These are phyloP conservation scores for Diabrotica undecimpunctata DNA, from an alignment of 1,140 invertebrate species.

Conservation along the genomic window DNA sequence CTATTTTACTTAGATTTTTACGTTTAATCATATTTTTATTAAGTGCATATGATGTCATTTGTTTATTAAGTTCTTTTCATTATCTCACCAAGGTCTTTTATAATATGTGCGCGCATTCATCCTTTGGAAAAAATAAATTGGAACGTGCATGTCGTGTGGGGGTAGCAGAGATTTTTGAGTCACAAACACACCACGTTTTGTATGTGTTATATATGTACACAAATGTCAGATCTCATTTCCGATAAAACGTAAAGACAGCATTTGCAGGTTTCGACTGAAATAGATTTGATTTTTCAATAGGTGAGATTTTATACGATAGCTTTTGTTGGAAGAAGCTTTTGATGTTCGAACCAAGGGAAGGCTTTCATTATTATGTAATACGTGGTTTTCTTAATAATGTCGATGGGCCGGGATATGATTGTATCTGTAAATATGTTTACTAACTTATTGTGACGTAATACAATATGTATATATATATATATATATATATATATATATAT, in stretches of 20 bases:
- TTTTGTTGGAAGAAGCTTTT: conserved; percentile 1
- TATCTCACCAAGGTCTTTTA: too few species aligned
- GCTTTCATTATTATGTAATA: conserved; percentile 1
- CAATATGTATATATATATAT: too few species aligned
- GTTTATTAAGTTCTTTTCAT: too few species aligned
- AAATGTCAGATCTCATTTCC: conserved; percentile 2
- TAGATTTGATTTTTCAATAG: conserved; percentile 1
- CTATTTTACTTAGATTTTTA: too few species aligned
- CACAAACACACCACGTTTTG: background rate
- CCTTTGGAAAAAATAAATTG: too few species aligned
- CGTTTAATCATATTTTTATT: too few species aligned
- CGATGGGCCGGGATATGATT: too few species aligned
- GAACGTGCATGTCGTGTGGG: background rate
- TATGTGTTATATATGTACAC: background rate
- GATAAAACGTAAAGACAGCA: background rate
- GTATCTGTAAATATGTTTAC: too few species aligned
- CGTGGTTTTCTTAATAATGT: background rate
- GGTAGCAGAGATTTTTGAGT: background rate
- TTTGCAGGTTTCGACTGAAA: background rate
- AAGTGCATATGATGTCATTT: too few species aligned
- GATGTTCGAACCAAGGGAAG: background rate
- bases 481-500: too few species aligned
- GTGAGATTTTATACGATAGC: background rate
- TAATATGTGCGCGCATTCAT: too few species aligned
- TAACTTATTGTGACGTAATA: too few species aligned